Evolutionary conservation across 2,888 invertebrate species (phyloP), one percentile per base, ranked within the genome.

Genomic region (Nymphalis urticae): DNA sequence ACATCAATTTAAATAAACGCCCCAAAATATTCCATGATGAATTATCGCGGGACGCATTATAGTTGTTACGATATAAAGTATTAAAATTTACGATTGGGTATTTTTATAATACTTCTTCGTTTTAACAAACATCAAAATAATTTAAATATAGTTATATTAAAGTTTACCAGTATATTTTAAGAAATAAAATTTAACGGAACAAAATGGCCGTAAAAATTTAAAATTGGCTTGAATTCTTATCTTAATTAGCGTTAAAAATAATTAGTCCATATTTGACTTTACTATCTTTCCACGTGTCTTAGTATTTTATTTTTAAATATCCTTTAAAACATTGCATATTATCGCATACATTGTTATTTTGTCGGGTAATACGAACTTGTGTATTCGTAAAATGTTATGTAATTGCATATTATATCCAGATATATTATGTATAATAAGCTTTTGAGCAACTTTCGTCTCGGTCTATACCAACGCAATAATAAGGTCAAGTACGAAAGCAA

Each of bases 1-100:
- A 73, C 66, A 72, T 71, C 63, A 64, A 73, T 71, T 71, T 73
- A 72, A 66, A 72, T 68, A 70, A 72, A 64, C 66, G 66, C 36
- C 64, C 27, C 62, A 59, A 66, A 71, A 64, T 65, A 64, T 56
- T 62, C 64, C 53, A 64, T 24, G 62, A 54, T 68, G 65, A 59
- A 66, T 63, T 50, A 68, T 68, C 62, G 65, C 21, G 13, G 48
- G 42, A 48, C 53, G 24, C 60, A 60, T 66, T 66, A 51, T 56
- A 16, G 54, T 27, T 16, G 54, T n/a, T 56, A 6, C 54, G 54
- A 56, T 8, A 17, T 56, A 56, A 56, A 56, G 27, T 56, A 56
- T 56, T 32, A 27, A n/a, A 32, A 56, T 56, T 56, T 56, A 8
- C 6, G 27, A 32, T 32, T 24, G 27, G 17, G n/a, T 32, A 17